Conservation (phyloP, 2,888 invertebrate genomes). For the Atrina japonica region DNA sequence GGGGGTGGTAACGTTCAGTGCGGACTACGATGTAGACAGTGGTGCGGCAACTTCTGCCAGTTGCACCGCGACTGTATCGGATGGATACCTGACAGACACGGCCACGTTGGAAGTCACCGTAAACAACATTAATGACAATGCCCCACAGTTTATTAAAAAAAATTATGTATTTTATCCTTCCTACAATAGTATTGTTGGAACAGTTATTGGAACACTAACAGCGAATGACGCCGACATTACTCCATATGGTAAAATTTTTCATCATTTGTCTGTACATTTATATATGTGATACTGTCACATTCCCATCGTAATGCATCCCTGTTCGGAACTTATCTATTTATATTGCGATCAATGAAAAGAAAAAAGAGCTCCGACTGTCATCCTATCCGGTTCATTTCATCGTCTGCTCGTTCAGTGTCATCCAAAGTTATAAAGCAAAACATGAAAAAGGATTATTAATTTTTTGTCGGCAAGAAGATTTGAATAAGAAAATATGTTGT, state of each 20-base stretch:
- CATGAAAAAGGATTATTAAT: too few species aligned
- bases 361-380: too few species aligned
- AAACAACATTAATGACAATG: conserved; percentile 38
- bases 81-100: conserved; percentile 43
- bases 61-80: conserved; percentile 46
- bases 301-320: too few species aligned
- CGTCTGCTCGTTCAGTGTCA: too few species aligned
- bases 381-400: too few species aligned
- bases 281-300: too few species aligned
- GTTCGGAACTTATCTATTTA: too few species aligned
- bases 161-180: conserved; percentile 10
- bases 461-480: too few species aligned
- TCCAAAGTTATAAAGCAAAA: too few species aligned
- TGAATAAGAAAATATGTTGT: too few species aligned
- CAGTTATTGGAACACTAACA: conserved; percentile 8
- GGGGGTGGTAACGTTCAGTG: conserved; percentile 41
- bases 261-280: too few species aligned
- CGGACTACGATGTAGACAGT: conserved; percentile 48
- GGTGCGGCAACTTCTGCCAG: conserved; percentile 28
- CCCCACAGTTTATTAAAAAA: conserved; percentile 12
- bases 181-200: conserved; percentile 1
- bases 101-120: conserved; percentile 44
- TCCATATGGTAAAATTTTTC: conserved; percentile 22
- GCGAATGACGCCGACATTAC: conserved; percentile 32
- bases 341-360: too few species aligned